Percentiles rank a stretch among this genome's conserved stretches.
phyloP scores from a whole-genome alignment of 2,113 vertebrate species.

The Hypanus sabinus region DNA sequence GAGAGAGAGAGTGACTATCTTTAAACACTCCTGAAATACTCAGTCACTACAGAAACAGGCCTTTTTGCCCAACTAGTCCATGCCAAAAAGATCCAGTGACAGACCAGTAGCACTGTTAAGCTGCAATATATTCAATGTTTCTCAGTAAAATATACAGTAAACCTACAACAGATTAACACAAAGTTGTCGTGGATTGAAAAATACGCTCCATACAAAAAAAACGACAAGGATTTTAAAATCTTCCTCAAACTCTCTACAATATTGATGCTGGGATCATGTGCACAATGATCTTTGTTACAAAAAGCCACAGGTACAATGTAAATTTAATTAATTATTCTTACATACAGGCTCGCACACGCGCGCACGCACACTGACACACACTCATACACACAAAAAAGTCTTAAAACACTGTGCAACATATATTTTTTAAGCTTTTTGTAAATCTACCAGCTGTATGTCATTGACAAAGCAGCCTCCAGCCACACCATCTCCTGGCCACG shows the following conservation, averaged over 20 bases:
- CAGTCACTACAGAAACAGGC: too few relatives aligned
- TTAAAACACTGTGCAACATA: constrained; percentile 13
- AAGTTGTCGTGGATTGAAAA: background rate
- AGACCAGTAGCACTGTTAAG: background rate
- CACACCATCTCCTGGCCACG: background rate
- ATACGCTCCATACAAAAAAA: constrained; percentile 1
- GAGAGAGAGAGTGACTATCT: background rate
- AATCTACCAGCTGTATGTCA: constrained; percentile 17
- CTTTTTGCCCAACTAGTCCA: too few relatives aligned
- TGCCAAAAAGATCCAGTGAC: background rate
- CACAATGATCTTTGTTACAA: constrained; percentile 23
- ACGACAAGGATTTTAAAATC: background rate
- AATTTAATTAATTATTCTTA: background rate
- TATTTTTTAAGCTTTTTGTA: constrained; percentile 28
- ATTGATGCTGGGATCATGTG: background rate
- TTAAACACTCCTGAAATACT: background rate
- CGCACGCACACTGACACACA: background rate
- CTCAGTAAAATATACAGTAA: background rate
- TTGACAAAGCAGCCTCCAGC: background rate
- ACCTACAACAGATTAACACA: background rate
- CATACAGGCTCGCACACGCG: background rate
- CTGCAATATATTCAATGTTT: background rate
- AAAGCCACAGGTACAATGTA: constrained; percentile 24
- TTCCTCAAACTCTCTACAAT: background rate
- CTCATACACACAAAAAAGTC: background rate